phyloP scores from a whole-genome alignment of 2,888 invertebrate genomes.

The Auanema sp. region DNA sequence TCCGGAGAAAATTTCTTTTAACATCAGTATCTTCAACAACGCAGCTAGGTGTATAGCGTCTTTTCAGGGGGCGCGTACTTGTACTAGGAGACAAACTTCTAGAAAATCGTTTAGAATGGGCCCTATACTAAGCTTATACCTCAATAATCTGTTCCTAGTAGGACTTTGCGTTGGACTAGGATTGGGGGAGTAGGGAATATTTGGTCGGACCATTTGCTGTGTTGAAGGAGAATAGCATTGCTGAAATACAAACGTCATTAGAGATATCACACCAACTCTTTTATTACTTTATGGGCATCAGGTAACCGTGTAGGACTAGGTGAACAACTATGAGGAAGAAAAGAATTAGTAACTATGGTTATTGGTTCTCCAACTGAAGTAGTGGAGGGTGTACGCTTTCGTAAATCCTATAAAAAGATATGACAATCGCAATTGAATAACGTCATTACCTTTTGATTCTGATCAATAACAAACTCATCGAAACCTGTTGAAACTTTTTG shows the following conservation, averaged over 20 bases:
- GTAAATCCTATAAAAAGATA: slow-evolving; percentile 6
- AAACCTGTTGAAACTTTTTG: slow-evolving; percentile 55
- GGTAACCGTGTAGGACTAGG: slow-evolving; percentile 55
- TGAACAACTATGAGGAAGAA: slow-evolving; percentile 56
- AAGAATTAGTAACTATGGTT: slow-evolving; percentile 60
- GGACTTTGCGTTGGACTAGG: slow-evolving; percentile 47
- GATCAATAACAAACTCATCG: slow-evolving; percentile 50
- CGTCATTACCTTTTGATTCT: not conserved
- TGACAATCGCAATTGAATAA: not conserved
- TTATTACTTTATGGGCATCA: slow-evolving; percentile 30
- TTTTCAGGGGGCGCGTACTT: slow-evolving; percentile 10
- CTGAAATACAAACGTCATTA: slow-evolving; percentile 20
- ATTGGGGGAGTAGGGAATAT: slow-evolving; percentile 60
- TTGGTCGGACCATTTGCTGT: slow-evolving; percentile 58
- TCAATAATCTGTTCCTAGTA: slow-evolving; percentile 24
- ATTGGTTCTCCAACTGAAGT: slow-evolving; percentile 46
- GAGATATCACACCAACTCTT: not conserved
- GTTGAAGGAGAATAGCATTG: slow-evolving; percentile 63
- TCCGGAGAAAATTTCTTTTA: slow-evolving; percentile 12
- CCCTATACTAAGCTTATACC: slow-evolving; percentile 5
- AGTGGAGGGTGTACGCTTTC: slow-evolving; percentile 24
- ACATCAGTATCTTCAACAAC: slow-evolving; percentile 15
- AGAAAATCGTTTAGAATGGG: not conserved
- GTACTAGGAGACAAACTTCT: slow-evolving; percentile 21
- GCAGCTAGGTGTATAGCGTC: slow-evolving; percentile 13